Percentiles rank a stretch among this genome's conserved stretches.
Evolutionary conservation across 2,888 invertebrate species (phyloP).

Genomic region (Hemithea aestivaria): DNA sequence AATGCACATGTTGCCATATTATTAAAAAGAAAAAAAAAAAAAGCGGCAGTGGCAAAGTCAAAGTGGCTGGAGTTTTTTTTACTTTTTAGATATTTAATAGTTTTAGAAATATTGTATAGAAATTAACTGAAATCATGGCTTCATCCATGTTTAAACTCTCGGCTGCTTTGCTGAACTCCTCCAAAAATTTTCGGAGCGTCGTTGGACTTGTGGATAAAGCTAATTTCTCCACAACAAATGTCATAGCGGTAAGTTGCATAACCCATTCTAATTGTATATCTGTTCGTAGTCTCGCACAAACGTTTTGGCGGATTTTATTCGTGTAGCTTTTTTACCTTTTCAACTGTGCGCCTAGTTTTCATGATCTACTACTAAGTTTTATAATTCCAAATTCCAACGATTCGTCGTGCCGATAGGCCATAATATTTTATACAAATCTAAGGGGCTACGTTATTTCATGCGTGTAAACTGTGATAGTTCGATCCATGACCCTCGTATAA

Average conservation of each 20-base stretch:
- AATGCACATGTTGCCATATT: too few species aligned
- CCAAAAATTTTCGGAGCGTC: constrained; percentile 54
- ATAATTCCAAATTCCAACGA: too few species aligned
- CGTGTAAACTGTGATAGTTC: too few species aligned
- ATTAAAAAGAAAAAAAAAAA: too few species aligned
- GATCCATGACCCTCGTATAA: too few species aligned
- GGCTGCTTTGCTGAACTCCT: constrained; percentile 44
- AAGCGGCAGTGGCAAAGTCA: too few species aligned
- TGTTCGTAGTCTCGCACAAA: not conserved
- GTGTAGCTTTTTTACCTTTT: too few species aligned
- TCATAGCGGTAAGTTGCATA: constrained; percentile 73
- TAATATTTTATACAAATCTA: too few species aligned
- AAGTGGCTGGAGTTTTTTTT: constrained; percentile 7
- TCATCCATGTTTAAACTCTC: constrained; percentile 60
- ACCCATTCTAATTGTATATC: constrained; percentile 27
- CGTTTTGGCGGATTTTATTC: not conserved
- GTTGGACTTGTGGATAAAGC: constrained; percentile 51
- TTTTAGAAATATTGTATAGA: constrained; percentile 8
- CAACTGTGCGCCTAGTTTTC: too few species aligned
- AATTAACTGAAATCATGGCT: constrained; percentile 51
- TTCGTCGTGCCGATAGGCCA: too few species aligned
- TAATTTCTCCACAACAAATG: constrained; percentile 60
- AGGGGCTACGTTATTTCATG: too few species aligned
- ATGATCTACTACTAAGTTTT: too few species aligned
- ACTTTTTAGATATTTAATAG: not conserved